A percentile compares a stretch with the other conserved stretches of the same genome.
Conservation (phyloP, 2,888 invertebrate species). For the Apamea epomidion region DNA sequence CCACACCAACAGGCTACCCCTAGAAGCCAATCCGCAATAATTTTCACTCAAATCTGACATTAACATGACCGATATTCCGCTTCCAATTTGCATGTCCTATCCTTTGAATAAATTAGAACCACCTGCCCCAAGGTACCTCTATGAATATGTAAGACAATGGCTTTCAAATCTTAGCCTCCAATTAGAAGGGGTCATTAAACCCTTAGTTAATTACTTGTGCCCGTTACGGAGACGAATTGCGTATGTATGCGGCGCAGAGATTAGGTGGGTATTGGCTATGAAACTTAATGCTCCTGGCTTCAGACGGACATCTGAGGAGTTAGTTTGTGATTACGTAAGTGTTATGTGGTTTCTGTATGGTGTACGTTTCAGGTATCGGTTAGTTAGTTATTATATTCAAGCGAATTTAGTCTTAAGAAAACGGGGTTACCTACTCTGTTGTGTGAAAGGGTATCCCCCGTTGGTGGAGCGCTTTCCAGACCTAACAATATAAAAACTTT, state of each 20-base stretch:
- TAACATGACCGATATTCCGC: slow-evolving; percentile 90
- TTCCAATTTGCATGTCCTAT: slow-evolving; percentile 89
- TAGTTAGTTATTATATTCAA: not conserved
- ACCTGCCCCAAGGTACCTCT: slow-evolving; percentile 85
- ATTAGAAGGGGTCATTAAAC: slow-evolving; percentile 88
- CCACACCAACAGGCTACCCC: slow-evolving; percentile 66
- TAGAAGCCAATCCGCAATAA: slow-evolving; percentile 87
- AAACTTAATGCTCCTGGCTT: slow-evolving; percentile 57
- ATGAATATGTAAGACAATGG: slow-evolving; percentile 90
- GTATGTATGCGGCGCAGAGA: slow-evolving; percentile 70
- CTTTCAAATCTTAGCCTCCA: slow-evolving; percentile 89
- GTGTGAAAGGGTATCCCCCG: not conserved
- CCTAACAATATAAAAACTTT: too few species aligned
- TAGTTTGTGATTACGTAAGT: slow-evolving; percentile 36
- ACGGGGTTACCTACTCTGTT: not conserved
- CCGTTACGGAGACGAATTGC: slow-evolving; percentile 75
- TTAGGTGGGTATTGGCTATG: slow-evolving; percentile 64
- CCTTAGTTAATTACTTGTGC: slow-evolving; percentile 84
- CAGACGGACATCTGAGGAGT: slow-evolving; percentile 40
- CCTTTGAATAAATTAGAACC: slow-evolving; percentile 88
- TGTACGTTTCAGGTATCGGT: not conserved
- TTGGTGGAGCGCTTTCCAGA: not conserved
- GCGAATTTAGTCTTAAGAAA: not conserved
- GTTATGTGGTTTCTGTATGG: slow-evolving; percentile 30
- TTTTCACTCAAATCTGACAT: slow-evolving; percentile 89